Conservation (phyloP, 2,113 vertebrate species). For the Pagrus major region DNA sequence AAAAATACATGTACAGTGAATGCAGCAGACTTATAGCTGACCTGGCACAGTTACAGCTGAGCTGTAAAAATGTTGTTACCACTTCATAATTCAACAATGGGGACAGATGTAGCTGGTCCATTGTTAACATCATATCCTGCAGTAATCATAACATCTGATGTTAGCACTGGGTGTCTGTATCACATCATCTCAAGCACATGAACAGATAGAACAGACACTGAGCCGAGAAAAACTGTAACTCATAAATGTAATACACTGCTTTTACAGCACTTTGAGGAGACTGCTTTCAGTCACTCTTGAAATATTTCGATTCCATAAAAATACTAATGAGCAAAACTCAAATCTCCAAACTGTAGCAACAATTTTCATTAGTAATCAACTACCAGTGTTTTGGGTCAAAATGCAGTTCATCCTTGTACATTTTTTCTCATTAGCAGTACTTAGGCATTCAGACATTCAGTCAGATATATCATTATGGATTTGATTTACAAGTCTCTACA, state of each 20-base stretch:
- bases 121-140: constrained; percentile 48
- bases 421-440: neutral
- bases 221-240: neutral
- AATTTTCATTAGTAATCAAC: neutral
- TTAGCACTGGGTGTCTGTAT: constrained; percentile 50
- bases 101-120: constrained; percentile 21
- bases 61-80: constrained; percentile 15
- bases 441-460: too few relatives aligned
- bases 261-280: constrained; percentile 1
- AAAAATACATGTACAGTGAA: constrained; percentile 22
- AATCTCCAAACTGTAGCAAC: neutral
- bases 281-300: constrained; percentile 15
- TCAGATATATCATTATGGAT: too few relatives aligned
- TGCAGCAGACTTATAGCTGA: neutral
- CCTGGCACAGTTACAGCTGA: constrained; percentile 15
- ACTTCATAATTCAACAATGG: constrained; percentile 24
- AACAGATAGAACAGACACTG: constrained; percentile 12
- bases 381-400: neutral
- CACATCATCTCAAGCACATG: constrained; percentile 30
- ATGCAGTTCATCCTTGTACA: neutral
- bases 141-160: constrained; percentile 55
- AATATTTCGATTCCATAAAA: constrained; percentile 20
- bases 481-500: too few relatives aligned
- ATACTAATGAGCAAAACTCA: neutral
- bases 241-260: neutral